Evolutionary conservation across 2,113 vertebrate species (phyloP).

Genomic region (Pithys albifrons): DNA sequence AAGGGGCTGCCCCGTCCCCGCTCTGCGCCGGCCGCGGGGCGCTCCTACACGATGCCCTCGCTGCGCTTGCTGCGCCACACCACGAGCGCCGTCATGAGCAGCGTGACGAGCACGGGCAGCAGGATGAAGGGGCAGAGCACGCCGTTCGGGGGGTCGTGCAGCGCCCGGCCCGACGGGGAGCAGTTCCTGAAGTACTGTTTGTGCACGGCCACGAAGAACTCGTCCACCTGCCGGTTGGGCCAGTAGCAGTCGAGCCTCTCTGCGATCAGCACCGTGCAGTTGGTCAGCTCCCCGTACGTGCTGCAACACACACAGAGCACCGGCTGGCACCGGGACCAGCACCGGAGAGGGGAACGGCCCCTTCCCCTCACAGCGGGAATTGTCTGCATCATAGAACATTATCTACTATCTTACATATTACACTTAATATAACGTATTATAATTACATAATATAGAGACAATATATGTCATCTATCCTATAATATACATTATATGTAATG

Average conservation of each 20-base stretch:
- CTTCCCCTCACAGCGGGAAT: not conserved
- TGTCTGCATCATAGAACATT: too few relatives aligned
- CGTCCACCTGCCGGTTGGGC: slow-evolving; percentile 89
- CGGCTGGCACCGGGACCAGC: not conserved
- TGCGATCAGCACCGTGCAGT: slow-evolving; percentile 86
- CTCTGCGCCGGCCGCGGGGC: not conserved
- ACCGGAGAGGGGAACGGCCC: rapidly evolving
- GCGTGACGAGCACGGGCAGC: slow-evolving; percentile 85
- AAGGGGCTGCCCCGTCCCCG: rapidly evolving
- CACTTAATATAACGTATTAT: too few relatives aligned
- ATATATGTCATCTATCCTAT: too few relatives aligned
- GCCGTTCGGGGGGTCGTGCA: slow-evolving; percentile 83
- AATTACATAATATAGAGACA: too few relatives aligned
- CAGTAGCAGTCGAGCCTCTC: slow-evolving; percentile 85
- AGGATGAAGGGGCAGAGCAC: slow-evolving; percentile 89
- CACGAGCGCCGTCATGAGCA: slow-evolving; percentile 89
- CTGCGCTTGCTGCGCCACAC: slow-evolving; percentile 92
- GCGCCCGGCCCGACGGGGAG: slow-evolving; percentile 79
- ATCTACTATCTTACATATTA: too few relatives aligned
- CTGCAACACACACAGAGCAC: slow-evolving; percentile 40
- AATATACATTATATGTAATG: too few relatives aligned
- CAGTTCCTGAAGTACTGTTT: slow-evolving; percentile 87
- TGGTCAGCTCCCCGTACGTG: slow-evolving; percentile 83
- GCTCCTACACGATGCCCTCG: slow-evolving; percentile 81
- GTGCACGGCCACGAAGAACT: slow-evolving; percentile 89